These are phyloP conservation scores for Virgularia gustaviana DNA, from an alignment of 92 coral and sea anemone genomes.

Conservation along the genomic window DNA sequence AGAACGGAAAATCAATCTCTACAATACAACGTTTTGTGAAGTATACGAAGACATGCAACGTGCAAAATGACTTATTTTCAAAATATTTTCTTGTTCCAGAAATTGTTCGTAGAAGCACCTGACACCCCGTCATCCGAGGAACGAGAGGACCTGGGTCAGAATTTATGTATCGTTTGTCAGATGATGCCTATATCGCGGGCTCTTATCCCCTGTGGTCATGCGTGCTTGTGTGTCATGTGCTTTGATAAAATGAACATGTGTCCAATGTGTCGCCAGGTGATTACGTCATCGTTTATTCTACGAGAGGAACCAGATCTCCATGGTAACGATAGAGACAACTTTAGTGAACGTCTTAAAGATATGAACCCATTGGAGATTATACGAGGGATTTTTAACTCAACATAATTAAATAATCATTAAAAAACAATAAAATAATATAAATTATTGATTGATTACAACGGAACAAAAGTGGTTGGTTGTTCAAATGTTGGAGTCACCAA, in stretches of 20 bases:
- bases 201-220: conserved; percentile 90
- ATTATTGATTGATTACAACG: not conserved
- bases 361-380: conserved; percentile 72
- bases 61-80: too few relatives aligned
- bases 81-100: conserved; percentile 4
- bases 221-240: conserved; percentile 81
- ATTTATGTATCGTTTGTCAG: conserved; percentile 68
- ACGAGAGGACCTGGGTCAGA: conserved; percentile 3
- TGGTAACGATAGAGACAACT: conserved; percentile 47
- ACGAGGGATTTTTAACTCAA: conserved; percentile 61
- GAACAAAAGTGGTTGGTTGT: too few relatives aligned
- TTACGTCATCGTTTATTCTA: conserved; percentile 72
- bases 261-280: conserved; percentile 83
- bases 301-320: conserved; percentile 68
- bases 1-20: not conserved
- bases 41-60: too few relatives aligned
- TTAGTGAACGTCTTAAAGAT: conserved; percentile 62
- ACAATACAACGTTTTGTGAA: too few relatives aligned
- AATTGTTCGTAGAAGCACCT: conserved; percentile 1
- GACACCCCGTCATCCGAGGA: conserved; percentile 31
- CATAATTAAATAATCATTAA: conserved; percentile 10
- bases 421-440: not conserved
- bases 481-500: too few relatives aligned
- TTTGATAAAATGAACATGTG: conserved; percentile 64
- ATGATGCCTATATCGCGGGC: conserved; percentile 77